phyloP scores from a whole-genome alignment of 2,113 vertebrate species.

The Rhagologus leucostigma region DNA sequence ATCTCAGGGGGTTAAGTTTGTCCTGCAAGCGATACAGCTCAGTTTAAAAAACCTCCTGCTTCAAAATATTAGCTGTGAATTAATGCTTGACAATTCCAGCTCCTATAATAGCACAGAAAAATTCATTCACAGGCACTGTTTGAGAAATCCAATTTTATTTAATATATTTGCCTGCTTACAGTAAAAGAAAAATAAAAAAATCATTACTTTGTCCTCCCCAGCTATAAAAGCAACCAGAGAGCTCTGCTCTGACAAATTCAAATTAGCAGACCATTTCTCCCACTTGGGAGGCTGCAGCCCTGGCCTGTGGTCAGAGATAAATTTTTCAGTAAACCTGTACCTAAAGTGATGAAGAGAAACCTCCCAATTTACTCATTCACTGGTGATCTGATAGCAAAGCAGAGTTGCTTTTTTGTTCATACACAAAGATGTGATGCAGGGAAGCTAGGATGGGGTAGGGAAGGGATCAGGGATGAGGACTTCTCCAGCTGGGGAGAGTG shows the following conservation, averaged over 20 bases:
- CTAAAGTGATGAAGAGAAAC: conserved; percentile 10
- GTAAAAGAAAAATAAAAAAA: conserved; percentile 35
- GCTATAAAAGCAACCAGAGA: conserved; percentile 31
- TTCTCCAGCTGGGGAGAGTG: neutral
- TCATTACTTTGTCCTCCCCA: conserved; percentile 47
- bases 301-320: conserved; percentile 58
- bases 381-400: neutral
- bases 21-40: neutral
- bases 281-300: neutral
- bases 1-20: neutral
- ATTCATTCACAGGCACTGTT: neutral
- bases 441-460: neutral
- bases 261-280: conserved; percentile 11
- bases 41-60: conserved; percentile 41
- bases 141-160: neutral
- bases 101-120: neutral
- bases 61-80: conserved; percentile 9
- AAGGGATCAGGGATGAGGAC: neutral
- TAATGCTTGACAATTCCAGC: neutral
- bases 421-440: neutral
- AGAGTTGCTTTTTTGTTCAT: neutral
- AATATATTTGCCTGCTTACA: conserved; percentile 49
- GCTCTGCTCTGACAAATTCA: conserved; percentile 33
- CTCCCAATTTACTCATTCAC: neutral
- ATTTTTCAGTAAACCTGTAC: conserved; percentile 59